These are phyloP conservation scores for Silurus meridionalis DNA, from an alignment of 2,113 vertebrate species.

Conservation along the genomic window DNA sequence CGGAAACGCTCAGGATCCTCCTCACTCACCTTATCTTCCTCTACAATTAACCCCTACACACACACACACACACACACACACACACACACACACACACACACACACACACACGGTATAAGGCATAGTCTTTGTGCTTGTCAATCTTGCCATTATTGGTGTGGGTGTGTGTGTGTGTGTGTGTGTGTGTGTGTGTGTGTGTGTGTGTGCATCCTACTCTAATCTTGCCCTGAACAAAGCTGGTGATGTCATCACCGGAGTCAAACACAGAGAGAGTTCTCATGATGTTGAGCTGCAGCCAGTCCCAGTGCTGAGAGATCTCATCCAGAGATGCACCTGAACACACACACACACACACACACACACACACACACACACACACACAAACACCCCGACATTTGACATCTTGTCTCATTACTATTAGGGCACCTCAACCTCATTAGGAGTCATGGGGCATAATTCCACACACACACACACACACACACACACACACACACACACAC, in stretches of 20 bases:
- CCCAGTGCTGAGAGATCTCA: slow-evolving; percentile 92
- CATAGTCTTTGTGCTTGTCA: not conserved
- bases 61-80: slow-evolving; percentile 2
- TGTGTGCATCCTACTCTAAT: slow-evolving; percentile 81
- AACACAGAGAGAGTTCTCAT: slow-evolving; percentile 95
- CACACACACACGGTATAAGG: no score
- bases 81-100: not conserved
- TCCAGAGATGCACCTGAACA: slow-evolving; percentile 85
- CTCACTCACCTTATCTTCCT: slow-evolving; percentile 86
- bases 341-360: slow-evolving; percentile 3
- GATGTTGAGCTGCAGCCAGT: slow-evolving; percentile 93
- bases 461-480: not conserved
- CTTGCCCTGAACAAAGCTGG: slow-evolving; percentile 97
- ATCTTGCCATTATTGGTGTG: no score
- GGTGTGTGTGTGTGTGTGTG: not conserved
- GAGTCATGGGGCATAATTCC: not conserved
- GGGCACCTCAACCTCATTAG: not conserved
- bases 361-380: slow-evolving; percentile 9
- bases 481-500: slow-evolving; percentile 1
- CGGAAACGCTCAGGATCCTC: slow-evolving; percentile 95
- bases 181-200: not conserved
- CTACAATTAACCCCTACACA: slow-evolving; percentile 91
- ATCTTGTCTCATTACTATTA: not conserved
- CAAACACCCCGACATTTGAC: not conserved
- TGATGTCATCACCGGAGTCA: slow-evolving; percentile 95